Conservation (phyloP, 1,140 invertebrate genomes). For the Bombus breviceps region DNA sequence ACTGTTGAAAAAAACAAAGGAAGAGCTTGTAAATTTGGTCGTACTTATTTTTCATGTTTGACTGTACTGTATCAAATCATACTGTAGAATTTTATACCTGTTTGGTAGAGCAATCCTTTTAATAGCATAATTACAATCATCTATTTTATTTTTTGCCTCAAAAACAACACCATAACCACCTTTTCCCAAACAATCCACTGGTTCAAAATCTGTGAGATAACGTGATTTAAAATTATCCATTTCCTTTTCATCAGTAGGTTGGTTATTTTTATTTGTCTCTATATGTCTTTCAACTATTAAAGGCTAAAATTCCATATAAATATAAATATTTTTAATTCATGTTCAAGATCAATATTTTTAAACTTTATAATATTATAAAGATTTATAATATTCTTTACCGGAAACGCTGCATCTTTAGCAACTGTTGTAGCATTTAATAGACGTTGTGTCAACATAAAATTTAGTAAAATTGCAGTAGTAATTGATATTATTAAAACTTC, state of each 20-base stretch:
- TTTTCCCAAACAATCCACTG: conserved; percentile 91
- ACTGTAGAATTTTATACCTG: conserved; percentile 82
- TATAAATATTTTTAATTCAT: conserved; percentile 18
- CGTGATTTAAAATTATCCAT: conserved; percentile 85
- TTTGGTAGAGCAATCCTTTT: conserved; percentile 96
- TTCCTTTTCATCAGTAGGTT: conserved; percentile 56
- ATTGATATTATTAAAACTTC: conserved; percentile 89
- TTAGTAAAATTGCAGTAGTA: conserved; percentile 85
- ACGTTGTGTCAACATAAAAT: conserved; percentile 84
- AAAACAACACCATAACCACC: conserved; percentile 99
- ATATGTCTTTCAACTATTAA: conserved; percentile 80
- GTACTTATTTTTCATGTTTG: conserved; percentile 2
- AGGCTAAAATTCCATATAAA: conserved; percentile 59
- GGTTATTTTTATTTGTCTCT: conserved; percentile 72
- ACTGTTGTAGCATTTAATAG: conserved; percentile 68
- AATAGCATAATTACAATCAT: conserved; percentile 97
- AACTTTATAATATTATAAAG: conserved; percentile 15
- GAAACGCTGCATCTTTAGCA: conserved; percentile 68
- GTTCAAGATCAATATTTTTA: not conserved
- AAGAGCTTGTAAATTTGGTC: not conserved
- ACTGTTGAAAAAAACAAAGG: conserved; percentile 77
- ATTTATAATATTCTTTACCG: conserved; percentile 55
- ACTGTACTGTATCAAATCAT: not conserved
- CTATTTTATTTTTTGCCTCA: conserved; percentile 96
- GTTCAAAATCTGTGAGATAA: conserved; percentile 94